Evolutionary conservation across 92 coral and sea anemone genomes (phyloP).

Genomic region (Epizoanthus ramosus): DNA sequence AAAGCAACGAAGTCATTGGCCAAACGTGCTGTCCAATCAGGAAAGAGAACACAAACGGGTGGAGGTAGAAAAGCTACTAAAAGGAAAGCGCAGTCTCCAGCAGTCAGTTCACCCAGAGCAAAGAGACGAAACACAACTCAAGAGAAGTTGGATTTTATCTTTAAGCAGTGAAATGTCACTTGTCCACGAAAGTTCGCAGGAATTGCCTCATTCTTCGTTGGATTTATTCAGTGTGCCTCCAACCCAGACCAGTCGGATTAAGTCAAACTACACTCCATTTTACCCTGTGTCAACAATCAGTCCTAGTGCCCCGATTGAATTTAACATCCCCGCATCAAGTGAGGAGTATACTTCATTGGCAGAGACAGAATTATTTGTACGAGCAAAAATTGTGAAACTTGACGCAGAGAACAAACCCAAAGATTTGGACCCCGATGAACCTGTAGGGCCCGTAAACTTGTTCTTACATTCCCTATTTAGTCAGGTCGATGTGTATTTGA

Average conservation of each 20-base stretch:
- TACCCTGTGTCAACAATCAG: background rate
- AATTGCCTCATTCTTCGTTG: slow-evolving; percentile 54
- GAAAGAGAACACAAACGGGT: background rate
- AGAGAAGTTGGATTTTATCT: slow-evolving; percentile 1
- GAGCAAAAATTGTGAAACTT: no score
- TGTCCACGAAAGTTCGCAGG: slow-evolving; percentile 38
- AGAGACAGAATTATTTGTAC: background rate
- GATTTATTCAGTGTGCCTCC: slow-evolving; percentile 50
- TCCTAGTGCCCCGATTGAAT: background rate
- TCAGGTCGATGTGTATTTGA: slow-evolving; percentile 46
- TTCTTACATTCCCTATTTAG: slow-evolving; percentile 39
- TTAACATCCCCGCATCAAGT: background rate
- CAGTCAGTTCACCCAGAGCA: slow-evolving; percentile 43
- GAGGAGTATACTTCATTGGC: no score
- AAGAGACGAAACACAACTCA: slow-evolving; percentile 65
- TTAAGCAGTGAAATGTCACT: slow-evolving; percentile 18
- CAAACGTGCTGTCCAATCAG: slow-evolving; percentile 9
- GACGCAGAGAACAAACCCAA: background rate
- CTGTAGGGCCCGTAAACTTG: slow-evolving; percentile 50
- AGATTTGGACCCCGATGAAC: background rate
- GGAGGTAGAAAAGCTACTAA: slow-evolving; percentile 41
- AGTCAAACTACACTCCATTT: background rate
- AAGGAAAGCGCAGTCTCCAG: slow-evolving; percentile 22
- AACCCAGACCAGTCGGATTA: slow-evolving; percentile 42
- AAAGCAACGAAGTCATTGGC: background rate